A percentile compares a stretch with the other conserved stretches of the same genome.
Evolutionary conservation across 1,140 invertebrate genomes (phyloP).

Genomic region (Hycleus cichorii): DNA sequence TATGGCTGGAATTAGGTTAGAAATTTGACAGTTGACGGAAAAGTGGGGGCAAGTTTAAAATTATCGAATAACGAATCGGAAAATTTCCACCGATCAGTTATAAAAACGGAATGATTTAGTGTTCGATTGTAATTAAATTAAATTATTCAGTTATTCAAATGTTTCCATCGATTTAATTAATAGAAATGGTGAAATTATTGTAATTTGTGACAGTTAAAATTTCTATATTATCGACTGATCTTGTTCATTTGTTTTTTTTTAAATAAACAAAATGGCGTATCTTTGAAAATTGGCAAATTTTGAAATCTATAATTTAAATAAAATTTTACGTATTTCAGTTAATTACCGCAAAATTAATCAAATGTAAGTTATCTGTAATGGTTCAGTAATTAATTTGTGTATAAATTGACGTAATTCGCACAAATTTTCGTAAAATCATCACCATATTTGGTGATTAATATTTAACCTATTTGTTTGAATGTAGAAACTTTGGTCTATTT

Average conservation of each 20-base stretch:
- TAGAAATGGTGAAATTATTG: background rate
- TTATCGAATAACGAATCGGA: no score
- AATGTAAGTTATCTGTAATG: background rate
- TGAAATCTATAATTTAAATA: slow-evolving; percentile 14
- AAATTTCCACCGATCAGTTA: no score
- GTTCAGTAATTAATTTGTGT: background rate
- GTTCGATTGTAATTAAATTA: no score
- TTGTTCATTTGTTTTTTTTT: background rate
- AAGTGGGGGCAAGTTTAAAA: no score
- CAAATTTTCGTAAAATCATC: background rate
- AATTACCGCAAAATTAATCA: slow-evolving; percentile 1
- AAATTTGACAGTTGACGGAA: no score
- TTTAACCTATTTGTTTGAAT: slow-evolving; percentile 4
- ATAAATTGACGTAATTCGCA: no score
- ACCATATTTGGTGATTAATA: slow-evolving; percentile 6
- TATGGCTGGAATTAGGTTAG: no score
- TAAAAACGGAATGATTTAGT: no score
- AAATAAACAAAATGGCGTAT: slow-evolving; percentile 23
- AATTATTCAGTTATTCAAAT: no score
- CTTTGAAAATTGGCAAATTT: slow-evolving; percentile 19
- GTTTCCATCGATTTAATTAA: no score
- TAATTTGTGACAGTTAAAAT: slow-evolving; percentile 1
- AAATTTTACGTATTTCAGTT: slow-evolving; percentile 14
- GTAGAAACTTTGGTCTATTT: background rate
- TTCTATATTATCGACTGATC: slow-evolving; percentile 3